phyloP scores from a whole-genome alignment of 1,140 invertebrate genomes.

The Pentalonia nigronervosa region DNA sequence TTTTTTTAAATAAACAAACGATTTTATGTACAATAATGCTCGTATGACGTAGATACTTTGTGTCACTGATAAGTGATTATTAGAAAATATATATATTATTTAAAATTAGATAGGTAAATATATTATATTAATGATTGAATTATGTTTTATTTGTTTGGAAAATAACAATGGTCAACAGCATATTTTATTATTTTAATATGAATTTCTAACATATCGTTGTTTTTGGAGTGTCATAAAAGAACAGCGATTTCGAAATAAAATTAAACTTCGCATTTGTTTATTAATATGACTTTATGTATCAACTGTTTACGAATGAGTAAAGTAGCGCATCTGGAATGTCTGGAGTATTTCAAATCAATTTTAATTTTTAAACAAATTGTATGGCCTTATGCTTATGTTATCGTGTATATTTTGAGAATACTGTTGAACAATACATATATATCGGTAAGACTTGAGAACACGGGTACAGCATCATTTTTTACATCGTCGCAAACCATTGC shows the following conservation, averaged over 20 bases:
- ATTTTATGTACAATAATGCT: not conserved
- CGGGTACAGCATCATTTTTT: not conserved
- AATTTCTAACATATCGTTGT: not conserved
- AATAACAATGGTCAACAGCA: not conserved
- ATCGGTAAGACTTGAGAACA: not conserved
- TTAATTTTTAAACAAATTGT: not conserved
- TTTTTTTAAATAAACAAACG: not conserved
- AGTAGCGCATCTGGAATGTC: not conserved
- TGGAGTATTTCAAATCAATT: not conserved
- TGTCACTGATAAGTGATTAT: not conserved
- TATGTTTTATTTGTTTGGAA: not conserved
- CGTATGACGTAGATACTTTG: not conserved
- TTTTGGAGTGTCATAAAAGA: not conserved
- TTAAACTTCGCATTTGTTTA: not conserved
- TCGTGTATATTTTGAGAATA: not conserved
- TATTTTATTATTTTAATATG: not conserved
- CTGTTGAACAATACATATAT: not conserved
- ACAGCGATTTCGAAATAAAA: not conserved
- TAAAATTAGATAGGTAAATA: not conserved
- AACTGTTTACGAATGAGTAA: not conserved
- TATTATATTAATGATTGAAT: not conserved
- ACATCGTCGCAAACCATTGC: not conserved
- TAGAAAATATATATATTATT: not conserved
- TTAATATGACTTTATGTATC: not conserved
- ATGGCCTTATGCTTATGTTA: not conserved